Evolutionary conservation across 2,113 vertebrate genomes (phyloP).

Genomic region (Zosterops lateralis): DNA sequence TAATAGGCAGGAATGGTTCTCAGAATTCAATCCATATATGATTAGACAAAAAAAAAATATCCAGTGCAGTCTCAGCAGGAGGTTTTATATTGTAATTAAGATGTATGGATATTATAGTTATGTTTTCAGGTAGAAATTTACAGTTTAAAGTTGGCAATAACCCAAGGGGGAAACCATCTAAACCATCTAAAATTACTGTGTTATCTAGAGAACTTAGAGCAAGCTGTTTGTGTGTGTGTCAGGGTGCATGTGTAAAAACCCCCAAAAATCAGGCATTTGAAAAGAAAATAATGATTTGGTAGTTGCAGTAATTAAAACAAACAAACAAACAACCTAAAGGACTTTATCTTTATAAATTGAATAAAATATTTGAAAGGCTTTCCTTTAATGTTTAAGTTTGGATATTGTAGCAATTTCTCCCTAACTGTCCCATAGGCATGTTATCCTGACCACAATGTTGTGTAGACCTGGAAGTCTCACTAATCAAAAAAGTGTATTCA

Average conservation of each 20-base stretch:
- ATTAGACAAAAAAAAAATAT: background rate
- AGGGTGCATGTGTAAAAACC: background rate
- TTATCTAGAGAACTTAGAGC: background rate
- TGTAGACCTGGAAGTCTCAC: background rate
- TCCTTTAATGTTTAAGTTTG: background rate
- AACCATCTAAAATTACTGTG: background rate
- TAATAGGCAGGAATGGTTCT: background rate
- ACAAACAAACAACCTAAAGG: background rate
- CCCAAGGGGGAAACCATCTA: background rate
- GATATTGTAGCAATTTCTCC: background rate
- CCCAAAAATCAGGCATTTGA: background rate
- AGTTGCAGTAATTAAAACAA: background rate
- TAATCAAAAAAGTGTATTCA: background rate
- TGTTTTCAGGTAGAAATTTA: background rate
- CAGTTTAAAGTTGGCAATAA: background rate
- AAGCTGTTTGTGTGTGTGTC: background rate
- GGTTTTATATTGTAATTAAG: background rate
- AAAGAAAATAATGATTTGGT: background rate
- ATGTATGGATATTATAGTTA: background rate
- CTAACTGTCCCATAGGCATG: background rate
- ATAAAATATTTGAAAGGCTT: background rate
- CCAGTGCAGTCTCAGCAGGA: background rate
- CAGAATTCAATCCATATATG: background rate
- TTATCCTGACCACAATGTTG: fast-evolving
- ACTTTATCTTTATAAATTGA: background rate